Conservation (phyloP, 2,113 vertebrate species). For the Carlito syrichta region DNA sequence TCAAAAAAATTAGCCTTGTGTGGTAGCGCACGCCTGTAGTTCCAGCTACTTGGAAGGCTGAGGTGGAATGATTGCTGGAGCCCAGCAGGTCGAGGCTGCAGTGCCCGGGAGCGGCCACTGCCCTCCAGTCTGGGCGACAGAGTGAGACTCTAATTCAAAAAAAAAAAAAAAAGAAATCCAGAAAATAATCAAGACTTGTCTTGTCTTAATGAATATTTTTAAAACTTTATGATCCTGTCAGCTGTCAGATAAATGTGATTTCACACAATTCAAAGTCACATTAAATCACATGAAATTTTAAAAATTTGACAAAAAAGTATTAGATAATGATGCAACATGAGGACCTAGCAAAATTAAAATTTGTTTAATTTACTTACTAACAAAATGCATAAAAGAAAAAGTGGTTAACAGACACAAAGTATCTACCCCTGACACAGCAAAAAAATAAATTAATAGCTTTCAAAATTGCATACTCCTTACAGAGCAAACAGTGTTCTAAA, state of each 20-base stretch:
- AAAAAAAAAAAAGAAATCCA: neutral
- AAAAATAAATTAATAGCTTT: neutral
- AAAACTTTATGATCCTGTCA: neutral
- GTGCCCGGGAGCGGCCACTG: too few relatives aligned
- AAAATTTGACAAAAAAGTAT: neutral
- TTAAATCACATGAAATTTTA: neutral
- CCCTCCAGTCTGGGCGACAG: too few relatives aligned
- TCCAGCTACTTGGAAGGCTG: too few relatives aligned
- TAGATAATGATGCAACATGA: neutral
- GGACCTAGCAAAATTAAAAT: neutral
- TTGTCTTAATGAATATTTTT: neutral
- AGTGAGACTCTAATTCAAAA: too few relatives aligned
- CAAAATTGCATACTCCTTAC: neutral
- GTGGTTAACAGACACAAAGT: neutral
- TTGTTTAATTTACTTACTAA: too few relatives aligned
- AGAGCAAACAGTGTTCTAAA: neutral
- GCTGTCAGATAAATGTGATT: too few relatives aligned
- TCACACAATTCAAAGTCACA: too few relatives aligned
- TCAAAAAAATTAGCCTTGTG: too few relatives aligned
- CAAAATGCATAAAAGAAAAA: neutral
- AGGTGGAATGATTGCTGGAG: too few relatives aligned
- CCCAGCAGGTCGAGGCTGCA: too few relatives aligned
- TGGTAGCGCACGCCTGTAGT: too few relatives aligned
- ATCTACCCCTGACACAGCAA: neutral
- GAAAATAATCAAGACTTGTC: neutral